Base-by-base conservation (phyloP, 1,140 invertebrate species). In the Hylaeus anthracinus region DNA sequence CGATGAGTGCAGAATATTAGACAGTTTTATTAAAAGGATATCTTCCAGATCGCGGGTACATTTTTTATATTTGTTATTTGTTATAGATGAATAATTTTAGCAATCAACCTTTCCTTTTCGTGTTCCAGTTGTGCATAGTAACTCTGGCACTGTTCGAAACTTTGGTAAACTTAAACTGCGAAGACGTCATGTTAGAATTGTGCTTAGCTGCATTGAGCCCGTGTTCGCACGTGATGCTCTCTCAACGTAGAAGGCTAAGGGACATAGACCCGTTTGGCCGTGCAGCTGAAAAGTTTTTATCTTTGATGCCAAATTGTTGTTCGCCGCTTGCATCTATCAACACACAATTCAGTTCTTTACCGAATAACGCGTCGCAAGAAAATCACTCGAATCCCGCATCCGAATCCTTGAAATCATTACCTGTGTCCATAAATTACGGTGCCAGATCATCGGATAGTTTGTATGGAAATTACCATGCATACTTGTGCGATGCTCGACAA, bases 181-280 rank as follows among this genome's bases (percentile, higher is more conserved):
- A 99, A 94, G 99, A 99, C 92, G 95, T 99, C n/a, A 98, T 99
- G 97, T 94, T 99, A 86, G 97, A 98, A 90, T 93, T 99, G 45
- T 95, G 99, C 67, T 96, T 98, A 84, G 97, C 96, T 93, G 97
- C 98, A 90, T 94, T 99, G 66, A 95, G 97, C 84, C 97, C 97
- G 14, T 98, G 98, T 89, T 96, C 96, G n/a, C 98, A 99, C 93
- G 95, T 99, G 0, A 97, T 98, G 95, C 94, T 97, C 9, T 97
- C 97, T 39, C 97, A 98, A 91, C 93, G 96, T 63, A 94, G 96
- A 56, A 95, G 96, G 85, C 94, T 98, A 63, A 94, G 96, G 51
- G 96, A 98, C 79, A 95, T 97, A 15, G 97, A 98, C 92, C 94
- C 96, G 0, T 97, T 97, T 90, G 95, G 97, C 83, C 96, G 96